Conservation (phyloP, 2,888 invertebrate genomes). For the Argyra leucocephala region DNA sequence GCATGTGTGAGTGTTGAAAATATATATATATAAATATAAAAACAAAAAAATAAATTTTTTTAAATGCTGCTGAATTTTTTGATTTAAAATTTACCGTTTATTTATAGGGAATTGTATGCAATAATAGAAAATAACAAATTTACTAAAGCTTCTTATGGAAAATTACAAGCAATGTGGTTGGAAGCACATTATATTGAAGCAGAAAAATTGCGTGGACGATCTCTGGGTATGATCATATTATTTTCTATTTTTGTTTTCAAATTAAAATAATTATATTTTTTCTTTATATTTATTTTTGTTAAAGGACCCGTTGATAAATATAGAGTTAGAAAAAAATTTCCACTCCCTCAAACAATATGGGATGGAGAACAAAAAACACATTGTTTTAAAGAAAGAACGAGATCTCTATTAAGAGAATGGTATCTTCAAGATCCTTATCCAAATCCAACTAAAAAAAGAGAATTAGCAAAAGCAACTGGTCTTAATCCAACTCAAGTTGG, state of each 20-base stretch:
- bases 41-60: no score
- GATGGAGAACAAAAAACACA: conserved; percentile 94
- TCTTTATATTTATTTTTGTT: background rate
- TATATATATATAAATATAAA: no score
- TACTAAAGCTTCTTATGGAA: conserved; percentile 79
- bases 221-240: conserved; percentile 49
- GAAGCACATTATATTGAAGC: conserved; percentile 91
- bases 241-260: background rate
- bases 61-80: no score
- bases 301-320: conserved; percentile 83
- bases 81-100: no score
- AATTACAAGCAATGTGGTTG: conserved; percentile 84
- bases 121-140: conserved; percentile 85
- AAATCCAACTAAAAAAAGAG: conserved; percentile 85
- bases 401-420: conserved; percentile 92
- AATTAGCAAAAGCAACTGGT: conserved; percentile 81
- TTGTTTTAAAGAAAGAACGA: conserved; percentile 91
- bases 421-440: conserved; percentile 96
- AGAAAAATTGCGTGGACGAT: conserved; percentile 77
- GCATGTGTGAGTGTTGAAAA: no score
- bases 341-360: conserved; percentile 85
- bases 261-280: background rate
- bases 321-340: conserved; percentile 86
- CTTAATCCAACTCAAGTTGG: conserved; percentile 88
- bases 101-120: conserved; percentile 65